Base-by-base conservation (phyloP, 2,888 invertebrate species). In the Macaria notata region DNA sequence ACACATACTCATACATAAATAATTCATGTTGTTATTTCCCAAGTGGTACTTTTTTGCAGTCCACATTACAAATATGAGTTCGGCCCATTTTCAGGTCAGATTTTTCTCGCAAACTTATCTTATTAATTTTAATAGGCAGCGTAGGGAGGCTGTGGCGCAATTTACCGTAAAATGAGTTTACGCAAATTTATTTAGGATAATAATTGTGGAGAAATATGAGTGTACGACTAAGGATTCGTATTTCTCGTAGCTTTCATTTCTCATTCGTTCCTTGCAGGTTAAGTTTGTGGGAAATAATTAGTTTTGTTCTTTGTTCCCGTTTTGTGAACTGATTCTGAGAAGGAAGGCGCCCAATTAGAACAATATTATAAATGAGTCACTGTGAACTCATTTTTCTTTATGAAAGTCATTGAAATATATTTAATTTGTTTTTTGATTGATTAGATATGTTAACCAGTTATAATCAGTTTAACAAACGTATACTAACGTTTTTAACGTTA, bases 161-260 rank as follows among this genome's bases (percentile, higher is more conserved):
- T 76, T 75, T 72, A 56, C 68, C 75, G 71, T 70, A 64, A 77
- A 78, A 78, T 75, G 75, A 76, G 75, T 78, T 78, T 72, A 75
- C 64, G 66, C 64, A 70, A 77, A 78, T 69, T 78, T 76, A 73
- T 78, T 78, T 70, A 71, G 75, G 72, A 77, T 77, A 76, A 77
- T 77, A 76, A 77, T 77, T 77, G 75, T 67, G 59, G 65, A 69
- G 73, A 74, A 76, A 76, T 73, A 73, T 69, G 75, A 74, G 73
- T 71, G 66, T 54, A 58, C 61, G 62, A 56, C 65, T 65, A 63
- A 64, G 64, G 65, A 63, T 66, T 70, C 65, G 56, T 61, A 65
- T 74, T 75, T 67, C 55, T 59, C 54, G 54, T 59, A 51, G 54
- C 54, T 64, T 68, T 66, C 62, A 67, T 69, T 69, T 66, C 61